Base-by-base conservation (phyloP, 2,113 vertebrate species). In the Cyanoliseus patagonus region DNA sequence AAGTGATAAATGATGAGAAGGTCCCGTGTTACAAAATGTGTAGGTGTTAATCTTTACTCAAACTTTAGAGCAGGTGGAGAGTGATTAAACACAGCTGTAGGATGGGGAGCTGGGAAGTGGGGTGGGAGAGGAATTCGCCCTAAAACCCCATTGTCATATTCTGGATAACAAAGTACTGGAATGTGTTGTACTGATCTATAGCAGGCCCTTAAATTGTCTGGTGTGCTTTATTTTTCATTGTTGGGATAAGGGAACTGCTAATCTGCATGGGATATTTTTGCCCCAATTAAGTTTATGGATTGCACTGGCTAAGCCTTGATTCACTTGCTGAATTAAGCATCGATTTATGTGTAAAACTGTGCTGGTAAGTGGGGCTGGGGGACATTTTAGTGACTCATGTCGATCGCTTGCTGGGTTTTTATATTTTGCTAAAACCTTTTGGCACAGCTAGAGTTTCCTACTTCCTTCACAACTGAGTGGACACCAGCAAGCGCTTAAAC, bases 341-440 rank as follows among this genome's bases (percentile, higher is more conserved):
- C 4, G 3, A 86, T 97, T 97, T 95, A 20, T 52, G 17, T 76
- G 74, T 84, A 72, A 94, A 92, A 64, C 77, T 87, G 23, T 52
- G 86, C 83, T 49, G 70, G 18, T 30, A 67, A 95, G 52, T 59
- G 81, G 69, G 80, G 77, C 80, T 75, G 55, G 51, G 91, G 91
- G 89, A 84, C 77, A 3, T 82, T 86, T 94, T 14, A 92, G 66
- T 87, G 94, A 83, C 64, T 93, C 61, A 9, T 10, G 9, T 73
- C 1, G 4, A 49, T 69, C 2, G 7, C 94, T 95, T 75, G 95
- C 95, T 95, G 91, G 3, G 17, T 80, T 95, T 94, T 94, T 88
- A 59, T 78, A n/a, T 95, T 95, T 95, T 67, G 64, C 88, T 86
- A 15, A 95, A 96, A 75, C 73, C 69, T 75, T 95, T 64, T 95